Base-by-base conservation (phyloP, 2,113 vertebrate species). In the Mustela nigripes region DNA sequence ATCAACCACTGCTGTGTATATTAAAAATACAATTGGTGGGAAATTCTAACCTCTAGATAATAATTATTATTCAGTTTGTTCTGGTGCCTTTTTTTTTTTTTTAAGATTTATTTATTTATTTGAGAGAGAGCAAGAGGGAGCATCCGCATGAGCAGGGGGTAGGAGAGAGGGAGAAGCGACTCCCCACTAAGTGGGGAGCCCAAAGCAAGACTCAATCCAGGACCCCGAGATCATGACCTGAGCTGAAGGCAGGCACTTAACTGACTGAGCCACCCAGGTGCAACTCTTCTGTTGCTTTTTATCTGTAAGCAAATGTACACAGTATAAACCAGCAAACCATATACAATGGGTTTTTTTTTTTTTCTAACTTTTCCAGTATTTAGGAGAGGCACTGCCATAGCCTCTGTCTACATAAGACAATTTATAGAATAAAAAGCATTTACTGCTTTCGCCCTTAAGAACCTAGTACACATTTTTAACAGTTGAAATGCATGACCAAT, bases 241-340 rank as follows among this genome's bases (percentile, higher is more conserved):
- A 36, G 67, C 31, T 19, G 33, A 69, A 19, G 67, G 67, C 67
- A 10, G 67, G 1, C 67, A 69, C 33, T 36, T 69, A 69, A 19
- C 67, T 21, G 33, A 69, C 67, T 69, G 67, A 69, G 18, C 67
- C 18, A 36, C 4, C 67, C 18, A 36, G 67, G 67, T 0, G 0
- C 67, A n/a, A 18, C 33, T 69, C 63, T n/a, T 69, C 63, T 31
- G 33, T 3, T 60, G 50, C 3, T 93, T 94, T 81, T 82, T 7
- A n/a, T 63, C 18, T 90, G 0, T 74, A 80, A 89, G 4, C 39
- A 89, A 48, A 91, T 50, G 31, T 10, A 62, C 39, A 89, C 62
- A 50, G 69, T 50, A 89, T 45, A 87, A 71, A 89, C 86, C 7
- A 82, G 19, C 21, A 89, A 86, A 67, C 26, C 28, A 94, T 78